Evolutionary conservation across 2,888 invertebrate species (phyloP), one percentile per base, ranked within the genome.

Genomic region (Trachelus iudaicus): DNA sequence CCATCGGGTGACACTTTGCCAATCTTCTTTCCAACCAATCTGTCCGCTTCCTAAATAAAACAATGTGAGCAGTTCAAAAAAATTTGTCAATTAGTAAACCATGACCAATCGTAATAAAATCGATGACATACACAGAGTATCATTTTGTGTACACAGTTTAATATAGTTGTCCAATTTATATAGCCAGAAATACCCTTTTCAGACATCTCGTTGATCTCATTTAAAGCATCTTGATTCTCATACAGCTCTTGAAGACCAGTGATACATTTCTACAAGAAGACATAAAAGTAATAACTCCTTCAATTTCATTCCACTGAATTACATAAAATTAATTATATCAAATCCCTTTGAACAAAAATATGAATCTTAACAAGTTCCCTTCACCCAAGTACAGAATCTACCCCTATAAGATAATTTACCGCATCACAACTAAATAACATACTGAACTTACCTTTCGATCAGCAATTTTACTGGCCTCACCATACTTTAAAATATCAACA

Each of bases 81-180:
- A 56, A 23, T 23, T 6, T 15, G 56, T 23, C 23, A 23, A 56
- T 56, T 23, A 56, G 9, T 23, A 6, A 56, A 56, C 56, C 23
- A 23, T 9, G 6, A 9, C 9, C 56, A 23, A 56, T 56, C 56
- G 23, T 56, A 23, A 56, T 56, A 23, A 56, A 9, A 23, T 78
- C 92, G 92, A 81, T 92, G 9, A 84, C 85, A 85, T 82, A 88
- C 89, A 69, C 40, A 77, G 30, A 84, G 73, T 40, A 89, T 40
- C 37, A 89, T 15, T 33, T 83, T 83, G 73, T 89, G 89, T 23
- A 85, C 82, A 31, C 77, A 73, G 69, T 77, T 74, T 13, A 88
- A 79, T 74, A 89, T 84, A 9, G 79, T 77, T 13, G 79, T 80
- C 89, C 89, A 89, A 74, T 81, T 82, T 37, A 69, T 77, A 9